A percentile compares a stretch with the other conserved stretches of the same genome.
These are phyloP conservation scores for Amyelois transitella DNA, from an alignment of 1,140 invertebrate genomes.

Conservation along the genomic window DNA sequence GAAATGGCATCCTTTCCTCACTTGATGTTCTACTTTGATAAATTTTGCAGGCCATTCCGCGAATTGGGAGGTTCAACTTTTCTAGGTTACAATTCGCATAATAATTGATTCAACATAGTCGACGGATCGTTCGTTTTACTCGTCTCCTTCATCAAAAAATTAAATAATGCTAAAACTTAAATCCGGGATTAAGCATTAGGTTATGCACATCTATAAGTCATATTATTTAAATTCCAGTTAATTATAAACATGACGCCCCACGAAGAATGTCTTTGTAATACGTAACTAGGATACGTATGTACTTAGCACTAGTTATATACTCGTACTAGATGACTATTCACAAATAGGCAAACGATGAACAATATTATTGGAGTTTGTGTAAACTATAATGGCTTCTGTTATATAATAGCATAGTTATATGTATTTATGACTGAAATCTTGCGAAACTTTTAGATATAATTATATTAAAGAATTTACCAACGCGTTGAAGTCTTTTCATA, in stretches of 20 bases:
- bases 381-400: not conserved
- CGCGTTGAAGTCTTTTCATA: conserved; percentile 69
- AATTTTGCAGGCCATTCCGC: not conserved
- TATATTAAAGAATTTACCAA: not conserved
- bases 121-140: too few species aligned
- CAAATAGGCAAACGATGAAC: not conserved
- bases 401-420: not conserved
- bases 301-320: too few species aligned
- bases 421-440: not conserved
- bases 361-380: not conserved
- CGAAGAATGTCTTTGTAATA: too few species aligned
- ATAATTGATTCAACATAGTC: too few species aligned
- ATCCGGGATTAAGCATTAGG: too few species aligned
- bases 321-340: too few species aligned
- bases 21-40: conserved; percentile 38
- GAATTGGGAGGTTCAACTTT: not conserved
- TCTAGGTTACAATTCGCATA: not conserved
- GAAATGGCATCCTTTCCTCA: conserved; percentile 32
- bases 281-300: too few species aligned
- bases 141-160: too few species aligned
- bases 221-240: too few species aligned
- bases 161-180: too few species aligned
- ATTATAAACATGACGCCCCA: too few species aligned
- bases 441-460: not conserved
- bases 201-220: too few species aligned